Evolutionary conservation across 37 sponge, comb jelly and placozoan species (phyloP).

Genomic region (Halichondria panicea): DNA sequence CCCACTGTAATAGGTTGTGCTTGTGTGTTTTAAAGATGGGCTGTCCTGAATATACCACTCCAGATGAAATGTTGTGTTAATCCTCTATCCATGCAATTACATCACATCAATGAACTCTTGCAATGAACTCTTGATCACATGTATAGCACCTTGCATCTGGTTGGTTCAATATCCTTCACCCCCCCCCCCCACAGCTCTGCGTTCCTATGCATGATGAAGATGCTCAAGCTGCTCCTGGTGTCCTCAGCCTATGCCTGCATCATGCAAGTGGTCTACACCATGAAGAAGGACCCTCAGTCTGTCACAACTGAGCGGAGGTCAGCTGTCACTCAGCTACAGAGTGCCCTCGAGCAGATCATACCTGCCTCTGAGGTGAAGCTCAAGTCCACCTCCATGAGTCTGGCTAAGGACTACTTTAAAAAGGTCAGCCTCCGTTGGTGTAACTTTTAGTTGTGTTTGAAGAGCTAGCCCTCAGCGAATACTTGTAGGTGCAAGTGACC

Average conservation of each 20-base stretch:
- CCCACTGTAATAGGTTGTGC: too few species aligned
- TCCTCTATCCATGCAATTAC: too few species aligned
- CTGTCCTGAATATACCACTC: too few species aligned
- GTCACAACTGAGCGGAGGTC: constrained; percentile 18
- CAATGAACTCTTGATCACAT: too few species aligned
- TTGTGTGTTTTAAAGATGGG: too few species aligned
- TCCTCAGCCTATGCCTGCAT: constrained; percentile 60
- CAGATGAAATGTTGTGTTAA: too few species aligned
- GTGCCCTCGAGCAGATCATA: constrained; percentile 33
- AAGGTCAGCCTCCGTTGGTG: constrained; percentile 19
- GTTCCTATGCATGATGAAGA: constrained; percentile 25
- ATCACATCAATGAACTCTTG: too few species aligned
- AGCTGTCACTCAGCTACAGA: constrained; percentile 51
- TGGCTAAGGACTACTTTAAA: constrained; percentile 35
- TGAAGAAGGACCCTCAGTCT: constrained; percentile 28
- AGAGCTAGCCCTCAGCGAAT: neutral
- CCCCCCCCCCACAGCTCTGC: constrained; percentile 47
- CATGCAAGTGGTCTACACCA: constrained; percentile 35
- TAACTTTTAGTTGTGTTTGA: neutral
- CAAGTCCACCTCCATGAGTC: constrained; percentile 25
- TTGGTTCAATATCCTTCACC: neutral
- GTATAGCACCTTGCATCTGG: neutral
- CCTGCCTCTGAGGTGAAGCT: constrained; percentile 38
- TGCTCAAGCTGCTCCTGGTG: constrained; percentile 52
- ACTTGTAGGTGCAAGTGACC: neutral